Percentiles rank a stretch among this genome's conserved stretches.
phyloP scores from a whole-genome alignment of 30 jellyfish, hydroid and myxozoan genomes.

The Sanderia malayensis region DNA sequence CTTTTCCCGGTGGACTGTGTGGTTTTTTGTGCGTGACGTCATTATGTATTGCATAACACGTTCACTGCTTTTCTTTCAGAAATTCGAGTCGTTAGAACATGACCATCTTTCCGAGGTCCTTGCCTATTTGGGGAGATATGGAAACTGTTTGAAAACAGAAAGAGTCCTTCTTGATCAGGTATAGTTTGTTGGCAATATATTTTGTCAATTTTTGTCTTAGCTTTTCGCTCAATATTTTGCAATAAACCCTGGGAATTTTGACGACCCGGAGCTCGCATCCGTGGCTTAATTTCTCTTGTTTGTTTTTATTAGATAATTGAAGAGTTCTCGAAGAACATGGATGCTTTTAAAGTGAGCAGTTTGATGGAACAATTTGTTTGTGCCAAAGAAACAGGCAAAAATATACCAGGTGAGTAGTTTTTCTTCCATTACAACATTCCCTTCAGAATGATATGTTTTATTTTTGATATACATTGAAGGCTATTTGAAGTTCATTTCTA shows the following conservation, averaged over 20 bases:
- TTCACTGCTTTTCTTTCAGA: no score
- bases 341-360: constrained; percentile 52
- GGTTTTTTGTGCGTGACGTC: no score
- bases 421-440: no score
- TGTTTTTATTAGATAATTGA: constrained; percentile 60
- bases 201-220: no score
- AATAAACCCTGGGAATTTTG: not conserved
- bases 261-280: no score
- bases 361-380: constrained; percentile 69
- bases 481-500: no score
- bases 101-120: constrained; percentile 65
- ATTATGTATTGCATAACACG: no score
- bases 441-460: no score
- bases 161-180: constrained; percentile 77
- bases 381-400: constrained; percentile 75
- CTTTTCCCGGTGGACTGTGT: no score
- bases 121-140: constrained; percentile 67
- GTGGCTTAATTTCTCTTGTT: not conserved
- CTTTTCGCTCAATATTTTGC: not conserved
- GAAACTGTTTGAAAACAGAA: constrained; percentile 71
- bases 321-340: constrained; percentile 72
- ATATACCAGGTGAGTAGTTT: constrained; percentile 63
- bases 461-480: no score
- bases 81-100: constrained; percentile 68
- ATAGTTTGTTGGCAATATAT: not conserved